Base-by-base conservation (phyloP, 2,888 invertebrate genomes). In the Lasius platythorax region DNA sequence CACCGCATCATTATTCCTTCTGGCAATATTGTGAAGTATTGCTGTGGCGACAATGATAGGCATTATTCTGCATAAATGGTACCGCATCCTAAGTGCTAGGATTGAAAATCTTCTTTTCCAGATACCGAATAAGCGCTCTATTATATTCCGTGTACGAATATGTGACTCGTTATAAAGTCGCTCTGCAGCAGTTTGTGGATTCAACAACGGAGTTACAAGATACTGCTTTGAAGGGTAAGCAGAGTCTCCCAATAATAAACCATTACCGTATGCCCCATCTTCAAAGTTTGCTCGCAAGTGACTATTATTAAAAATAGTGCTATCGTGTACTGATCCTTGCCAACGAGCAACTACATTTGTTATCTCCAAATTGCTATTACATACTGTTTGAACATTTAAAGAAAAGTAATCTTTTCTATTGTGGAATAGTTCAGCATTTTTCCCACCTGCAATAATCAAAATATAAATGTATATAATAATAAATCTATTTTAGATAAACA, bases 121-220 rank as follows among this genome's bases (percentile, higher is more conserved):
- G 23, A 61, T 12, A 23, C 30, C 61, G 12, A 61, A 61, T 2
- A 61, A 18, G 6, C 61, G 61, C 15, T 61, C 61, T 6, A 61
- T 61, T 33, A n/a, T 64, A 37, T 64, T 64, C 37, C 37, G 33
- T 6, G 64, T 64, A 37, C 64, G 11, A n/a, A 64, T 64, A 37
- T 64, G 61, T 30, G 37, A 33, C n/a, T 64, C 64, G n/a, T 64
- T 64, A 9, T 64, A 64, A 11, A n/a, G 37, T 37, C 12, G 64
- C n/a, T 64, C 64, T 37, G 64, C 64, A 64, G n/a, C 30, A 64
- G n/a, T 64, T 37, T 18, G 64, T 37, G 37, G 11, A 64, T 37
- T 37, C 9, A 37, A 3, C 9, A 37, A 37, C 3, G 64, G n/a
- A 64, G 64, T 64, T 37, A 64, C 0, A 33, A 64, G 5, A 64